Evolutionary conservation across 2,797 vertebrate species (phyloP).

Genomic region (Pseudochaenichthys georgianus): DNA sequence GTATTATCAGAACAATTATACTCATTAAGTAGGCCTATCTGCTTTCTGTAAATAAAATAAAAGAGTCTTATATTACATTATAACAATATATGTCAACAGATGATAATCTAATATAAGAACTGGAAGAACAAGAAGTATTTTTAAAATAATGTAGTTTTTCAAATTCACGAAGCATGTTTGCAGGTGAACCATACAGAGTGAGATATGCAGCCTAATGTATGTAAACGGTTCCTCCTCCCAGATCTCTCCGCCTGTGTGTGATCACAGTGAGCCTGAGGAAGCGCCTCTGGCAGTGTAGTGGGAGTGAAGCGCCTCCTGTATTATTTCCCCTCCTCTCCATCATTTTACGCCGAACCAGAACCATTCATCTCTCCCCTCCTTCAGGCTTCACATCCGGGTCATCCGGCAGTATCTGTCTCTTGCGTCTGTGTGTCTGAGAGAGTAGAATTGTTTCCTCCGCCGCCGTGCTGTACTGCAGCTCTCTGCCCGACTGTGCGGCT

Average conservation of each 20-base stretch:
- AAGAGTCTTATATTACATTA: too few relatives aligned
- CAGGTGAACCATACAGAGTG: neutral
- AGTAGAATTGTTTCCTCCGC: conserved; percentile 63
- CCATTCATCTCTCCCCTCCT: conserved; percentile 84
- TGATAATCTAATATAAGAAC: too few relatives aligned
- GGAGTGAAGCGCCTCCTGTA: conserved; percentile 72
- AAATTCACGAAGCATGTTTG: neutral
- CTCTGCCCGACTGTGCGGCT: conserved; percentile 71
- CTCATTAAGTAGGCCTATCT: neutral
- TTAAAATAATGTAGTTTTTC: too few relatives aligned
- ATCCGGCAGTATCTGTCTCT: conserved; percentile 80
- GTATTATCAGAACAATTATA: neutral
- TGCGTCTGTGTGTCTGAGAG: conserved; percentile 75
- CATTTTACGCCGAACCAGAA: conserved; percentile 81
- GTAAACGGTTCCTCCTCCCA: conserved; percentile 34
- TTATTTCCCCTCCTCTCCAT: conserved; percentile 77
- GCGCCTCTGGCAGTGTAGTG: conserved; percentile 68
- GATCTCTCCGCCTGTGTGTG: conserved; percentile 45
- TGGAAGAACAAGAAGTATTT: too few relatives aligned
- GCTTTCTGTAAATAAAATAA: neutral
- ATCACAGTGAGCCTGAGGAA: conserved; percentile 61
- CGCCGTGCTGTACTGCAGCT: conserved; percentile 78
- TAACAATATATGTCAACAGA: too few relatives aligned
- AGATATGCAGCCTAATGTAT: conserved; percentile 2
- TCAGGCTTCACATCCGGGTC: conserved; percentile 90